Base-by-base conservation (phyloP, 2,113 vertebrate genomes). In the Corythoichthys intestinalis region DNA sequence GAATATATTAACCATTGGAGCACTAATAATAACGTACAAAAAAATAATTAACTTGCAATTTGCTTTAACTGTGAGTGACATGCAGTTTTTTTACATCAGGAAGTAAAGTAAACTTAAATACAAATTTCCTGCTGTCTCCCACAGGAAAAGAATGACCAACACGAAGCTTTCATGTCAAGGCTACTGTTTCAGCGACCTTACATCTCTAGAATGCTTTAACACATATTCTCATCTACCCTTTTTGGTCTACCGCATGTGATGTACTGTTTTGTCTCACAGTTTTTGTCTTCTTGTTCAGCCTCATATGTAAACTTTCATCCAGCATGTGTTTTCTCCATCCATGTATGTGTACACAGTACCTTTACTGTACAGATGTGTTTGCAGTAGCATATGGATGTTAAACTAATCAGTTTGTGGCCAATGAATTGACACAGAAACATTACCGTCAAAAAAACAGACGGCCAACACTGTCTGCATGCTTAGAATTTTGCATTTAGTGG, bases 361-460 rank as follows among this genome's bases (percentile, higher is more conserved):
- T 13, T 56, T 60, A n/a, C 14, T 34, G 65, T 63, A 17, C 28
- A 41, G 67, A 69, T 13, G 62, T 81, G 77, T 80, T 85, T 69
- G 69, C 75, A 73, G 73, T 58, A 82, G 69, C 83, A 85, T 72
- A 76, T 81, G 82, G 70, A 47, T 49, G 63, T 57, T 48, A 41
- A 62, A 73, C 72, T 34, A 71, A 69, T 75, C 44, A 70, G 70
- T 67, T 28, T 11, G 54, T n/a, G 65, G 76, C 73, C 61, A 53
- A 4, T 67, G 46, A 74, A 72, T 28, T 58, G 34, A 75, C 70
- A 12, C 41, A 72, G 12, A 69, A 59, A 52, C 69, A 50, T 13
- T 6, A 28, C 11, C 13, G n/a, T n/a, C 17, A 20, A 6, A n/a
- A 53, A 20, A 53, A 9, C 50, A 49, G 5, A 49, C 13, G 9